Percentiles rank a stretch among this genome's conserved stretches.
phyloP scores from a whole-genome alignment of 2,113 vertebrate genomes.

The Penelope pileata region DNA sequence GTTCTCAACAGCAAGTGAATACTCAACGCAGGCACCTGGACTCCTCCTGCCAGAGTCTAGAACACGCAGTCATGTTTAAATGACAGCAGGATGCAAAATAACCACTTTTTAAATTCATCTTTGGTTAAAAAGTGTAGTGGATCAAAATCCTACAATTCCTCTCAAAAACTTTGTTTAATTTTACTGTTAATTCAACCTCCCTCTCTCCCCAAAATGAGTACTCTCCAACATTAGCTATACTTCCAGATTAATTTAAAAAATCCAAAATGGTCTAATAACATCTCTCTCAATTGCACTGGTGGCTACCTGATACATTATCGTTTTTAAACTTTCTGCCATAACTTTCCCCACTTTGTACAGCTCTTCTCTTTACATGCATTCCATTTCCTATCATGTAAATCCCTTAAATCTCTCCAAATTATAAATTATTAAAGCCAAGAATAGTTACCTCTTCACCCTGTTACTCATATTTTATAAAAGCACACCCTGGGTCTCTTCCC shows the following conservation, averaged over 20 bases:
- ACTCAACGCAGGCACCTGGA: background rate
- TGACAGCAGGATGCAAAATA: background rate
- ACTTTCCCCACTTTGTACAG: background rate
- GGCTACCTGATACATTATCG: background rate
- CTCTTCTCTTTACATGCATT: background rate
- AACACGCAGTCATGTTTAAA: background rate
- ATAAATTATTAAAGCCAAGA: background rate
- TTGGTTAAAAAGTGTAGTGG: background rate
- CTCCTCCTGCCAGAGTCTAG: background rate
- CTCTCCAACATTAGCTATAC: background rate
- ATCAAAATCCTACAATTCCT: background rate
- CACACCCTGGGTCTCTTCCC: background rate
- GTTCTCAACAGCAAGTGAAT: background rate
- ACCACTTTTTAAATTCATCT: background rate
- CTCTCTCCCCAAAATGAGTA: background rate
- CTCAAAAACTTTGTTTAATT: background rate
- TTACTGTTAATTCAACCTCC: background rate
- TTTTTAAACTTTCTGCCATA: background rate
- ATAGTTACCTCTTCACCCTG: background rate
- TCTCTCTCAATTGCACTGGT: background rate
- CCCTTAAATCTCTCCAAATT: background rate
- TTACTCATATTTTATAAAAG: background rate
- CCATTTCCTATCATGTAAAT: background rate
- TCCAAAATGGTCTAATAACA: background rate
- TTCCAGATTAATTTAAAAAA: background rate